Evolutionary conservation across 2,113 vertebrate genomes (phyloP), one percentile per base, ranked within the genome.

Genomic region (Nestor notabilis): DNA sequence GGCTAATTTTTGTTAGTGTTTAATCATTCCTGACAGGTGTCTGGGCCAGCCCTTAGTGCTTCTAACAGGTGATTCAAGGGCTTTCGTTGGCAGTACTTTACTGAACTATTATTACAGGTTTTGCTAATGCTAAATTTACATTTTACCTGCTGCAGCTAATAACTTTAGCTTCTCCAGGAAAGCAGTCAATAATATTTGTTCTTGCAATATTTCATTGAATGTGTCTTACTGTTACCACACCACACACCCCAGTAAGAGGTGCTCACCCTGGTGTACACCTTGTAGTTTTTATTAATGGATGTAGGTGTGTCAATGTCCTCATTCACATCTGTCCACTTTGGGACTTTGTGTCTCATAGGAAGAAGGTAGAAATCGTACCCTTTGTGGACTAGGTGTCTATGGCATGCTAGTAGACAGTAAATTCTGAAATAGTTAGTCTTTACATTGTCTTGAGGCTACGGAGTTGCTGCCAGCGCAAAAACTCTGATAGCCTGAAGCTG

Each of bases 231-330:
- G 33, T 81, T 64, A 20, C 35, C 35, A 39, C 37, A 35, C 35
- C 29, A 21, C 13, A 12, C 11, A 29, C 13, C 13, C 5, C 0
- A 2, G 23, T 68, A 79, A 83, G 66, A 83, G 7, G 29, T 28
- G 46, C 11, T 83, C 8, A 17, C 17, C 21, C 28, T 56, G 35
- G 28, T 1, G 0, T 47, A 23, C 2, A 0, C 43, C 17, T 50
- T 56, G 8, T 24, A 68, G n/a, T 17, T 61, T 69, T 75, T 75
- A 29, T 50, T 70, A 64, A 46, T 52, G 15, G 17, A 9, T 50
- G 25, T 58, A 81, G 28, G 24, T 31, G 3, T 16, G 3, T 74
- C 46, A 72, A 3, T 60, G 43, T 66, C 52, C 39, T 60, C 3
- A 3, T 46, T 76, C 2, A 2, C 70, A 6, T 41, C 16, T 76